Conservation (phyloP, 2,888 invertebrate genomes). For the Spodoptera littoralis region DNA sequence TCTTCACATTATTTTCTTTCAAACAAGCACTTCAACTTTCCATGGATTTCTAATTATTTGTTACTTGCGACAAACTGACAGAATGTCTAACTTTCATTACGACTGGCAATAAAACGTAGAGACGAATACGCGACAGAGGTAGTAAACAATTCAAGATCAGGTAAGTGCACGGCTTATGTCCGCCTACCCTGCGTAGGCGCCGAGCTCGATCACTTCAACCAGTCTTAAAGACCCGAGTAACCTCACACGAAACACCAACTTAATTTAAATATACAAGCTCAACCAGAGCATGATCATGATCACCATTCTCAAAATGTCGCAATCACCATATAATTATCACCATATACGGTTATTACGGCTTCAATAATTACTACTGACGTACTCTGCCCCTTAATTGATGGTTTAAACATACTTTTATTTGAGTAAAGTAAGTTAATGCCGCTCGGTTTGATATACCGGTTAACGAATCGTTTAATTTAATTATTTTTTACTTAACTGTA, state of each 20-base stretch:
- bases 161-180: constrained; percentile 56
- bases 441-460: constrained; percentile 38
- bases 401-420: constrained; percentile 31
- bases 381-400: constrained; percentile 33
- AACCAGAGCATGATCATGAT: constrained; percentile 63
- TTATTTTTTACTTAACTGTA: constrained; percentile 35
- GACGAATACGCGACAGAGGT: constrained; percentile 42
- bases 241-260: constrained; percentile 54
- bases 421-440: constrained; percentile 24
- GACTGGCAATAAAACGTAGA: constrained; percentile 30
- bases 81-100: constrained; percentile 24
- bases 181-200: constrained; percentile 67
- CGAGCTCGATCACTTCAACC: constrained; percentile 38
- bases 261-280: constrained; percentile 70
- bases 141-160: constrained; percentile 60
- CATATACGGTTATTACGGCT: constrained; percentile 28
- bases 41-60: constrained; percentile 6
- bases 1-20: neutral
- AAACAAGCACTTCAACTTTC: neutral
- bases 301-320: constrained; percentile 42
- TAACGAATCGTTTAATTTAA: constrained; percentile 43
- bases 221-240: constrained; percentile 44
- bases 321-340: constrained; percentile 52
- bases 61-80: constrained; percentile 11
- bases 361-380: constrained; percentile 39